Conservation (phyloP, 2,797 vertebrate genomes). For the Peromyscus melanophrys region DNA sequence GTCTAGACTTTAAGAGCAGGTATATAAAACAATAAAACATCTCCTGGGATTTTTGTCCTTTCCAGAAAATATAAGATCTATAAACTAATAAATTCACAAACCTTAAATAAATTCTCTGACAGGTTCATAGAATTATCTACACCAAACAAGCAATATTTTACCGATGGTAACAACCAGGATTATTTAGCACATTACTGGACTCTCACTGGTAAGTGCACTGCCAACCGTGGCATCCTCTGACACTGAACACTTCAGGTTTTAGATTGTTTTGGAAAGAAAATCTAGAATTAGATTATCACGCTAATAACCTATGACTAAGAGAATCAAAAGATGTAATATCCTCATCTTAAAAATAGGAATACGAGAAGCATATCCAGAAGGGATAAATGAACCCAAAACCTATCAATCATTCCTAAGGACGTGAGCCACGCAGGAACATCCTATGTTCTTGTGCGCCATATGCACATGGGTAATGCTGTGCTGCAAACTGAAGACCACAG, state of each 20-base stretch:
- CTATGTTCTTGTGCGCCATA: not conserved
- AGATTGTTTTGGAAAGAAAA: slow-evolving; percentile 51
- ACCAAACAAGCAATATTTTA: slow-evolving; percentile 49
- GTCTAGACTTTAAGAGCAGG: not conserved
- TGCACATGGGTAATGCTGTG: not conserved
- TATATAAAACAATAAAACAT: not conserved
- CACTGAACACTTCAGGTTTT: not conserved
- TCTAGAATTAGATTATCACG: slow-evolving; percentile 11
- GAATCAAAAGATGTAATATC: not conserved
- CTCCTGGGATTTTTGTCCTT: not conserved
- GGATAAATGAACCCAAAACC: not conserved
- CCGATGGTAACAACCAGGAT: not conserved
- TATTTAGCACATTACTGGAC: not conserved
- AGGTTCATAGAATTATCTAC: not conserved
- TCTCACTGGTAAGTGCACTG: not conserved
- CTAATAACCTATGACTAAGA: not conserved
- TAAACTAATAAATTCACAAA: not conserved
- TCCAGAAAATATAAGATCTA: slow-evolving; percentile 32
- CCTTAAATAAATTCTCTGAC: not conserved
- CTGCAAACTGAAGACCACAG: not conserved
- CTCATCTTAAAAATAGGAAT: slow-evolving; percentile 38
- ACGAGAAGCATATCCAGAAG: not conserved
- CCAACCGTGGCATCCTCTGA: not conserved
- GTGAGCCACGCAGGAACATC: not conserved
- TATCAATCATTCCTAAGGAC: not conserved